Base-by-base conservation (phyloP, 2,797 vertebrate genomes). In the Pseudomugil tenellus region DNA sequence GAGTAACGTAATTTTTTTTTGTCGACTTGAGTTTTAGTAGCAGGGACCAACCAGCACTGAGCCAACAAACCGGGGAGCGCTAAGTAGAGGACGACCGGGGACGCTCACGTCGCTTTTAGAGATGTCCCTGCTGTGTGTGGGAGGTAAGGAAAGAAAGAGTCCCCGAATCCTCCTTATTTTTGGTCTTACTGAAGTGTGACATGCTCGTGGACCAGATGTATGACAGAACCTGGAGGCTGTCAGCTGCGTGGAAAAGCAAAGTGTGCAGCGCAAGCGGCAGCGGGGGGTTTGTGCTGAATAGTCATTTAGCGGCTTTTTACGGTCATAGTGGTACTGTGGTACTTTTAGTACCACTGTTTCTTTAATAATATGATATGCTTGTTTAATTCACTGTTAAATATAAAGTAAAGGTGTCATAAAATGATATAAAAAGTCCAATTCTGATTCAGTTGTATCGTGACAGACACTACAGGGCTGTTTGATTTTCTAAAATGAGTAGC, bases 111-210 rank as follows among this genome's bases (percentile, higher is more conserved):
- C 79, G 83, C 79, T 72, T 52, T 64, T 79, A 91, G 92, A 92
- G 91, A 97, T 97, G 96, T 96, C 96, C 91, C 94, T 97, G 85
- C 93, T 96, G 37, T 97, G 96, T 80, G 96, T 96, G 68, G 94
- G 96, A 95, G 96, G 96, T 96, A 93, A 91, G 93, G 73, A 75
- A 67, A 11, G 28, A 52, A 17, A 29, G 63, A 11, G 19, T 37
- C 11, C 31, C 37, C 19, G 26, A 10, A 25, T 25, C 3, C 21
- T 35, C 5, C 26, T 3, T 10, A 0, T 62, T 58, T 64, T 32
- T 35, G 54, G 29, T 65, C 58, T 63, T 54, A 26, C 6, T 31
- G 39, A 37, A 69, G 48, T 69, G 17, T 63, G 65, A 74, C 72
- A 52, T 51, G 72, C 49, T 62, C 19, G 0, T 6, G 59, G 57